A percentile compares a stretch with the other conserved stretches of the same genome.
phyloP scores from a whole-genome alignment of 2,797 vertebrate genomes.

The Esox lucius region DNA sequence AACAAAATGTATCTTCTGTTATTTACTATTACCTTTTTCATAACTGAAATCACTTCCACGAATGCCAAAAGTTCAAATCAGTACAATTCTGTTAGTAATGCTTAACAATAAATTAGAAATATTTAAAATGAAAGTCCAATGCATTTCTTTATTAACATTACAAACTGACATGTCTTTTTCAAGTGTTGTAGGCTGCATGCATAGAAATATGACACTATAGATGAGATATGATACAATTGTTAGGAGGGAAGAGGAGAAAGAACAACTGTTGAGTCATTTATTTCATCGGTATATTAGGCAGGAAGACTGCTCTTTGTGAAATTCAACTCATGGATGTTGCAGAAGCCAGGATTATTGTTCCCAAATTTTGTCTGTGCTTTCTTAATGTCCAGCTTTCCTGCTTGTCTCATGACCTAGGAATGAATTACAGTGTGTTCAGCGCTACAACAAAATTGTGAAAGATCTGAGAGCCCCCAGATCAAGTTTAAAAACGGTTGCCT shows the following conservation, averaged over 20 bases:
- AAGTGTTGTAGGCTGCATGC: background rate
- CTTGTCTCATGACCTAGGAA: constrained; percentile 49
- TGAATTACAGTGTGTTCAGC: background rate
- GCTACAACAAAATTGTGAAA: no score
- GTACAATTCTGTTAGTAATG: background rate
- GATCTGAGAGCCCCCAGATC: no score
- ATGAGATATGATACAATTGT: background rate
- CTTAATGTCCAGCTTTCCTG: constrained; percentile 59
- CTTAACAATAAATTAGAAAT: background rate
- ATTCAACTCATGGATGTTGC: constrained; percentile 77
- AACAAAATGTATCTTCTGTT: background rate
- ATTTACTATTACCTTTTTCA: background rate
- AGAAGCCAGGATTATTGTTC: constrained; percentile 81
- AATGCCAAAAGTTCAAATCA: background rate
- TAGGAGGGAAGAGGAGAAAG: background rate
- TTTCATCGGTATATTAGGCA: constrained; percentile 24
- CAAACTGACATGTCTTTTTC: background rate
- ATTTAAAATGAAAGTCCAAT: background rate
- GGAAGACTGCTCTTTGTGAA: constrained; percentile 47
- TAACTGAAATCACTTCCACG: background rate
- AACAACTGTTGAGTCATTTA: background rate
- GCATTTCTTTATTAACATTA: background rate
- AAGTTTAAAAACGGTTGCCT: no score
- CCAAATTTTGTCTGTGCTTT: constrained; percentile 61
- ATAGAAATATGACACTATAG: background rate